Conservation (phyloP, 2,888 invertebrate genomes). For the Iphiclides podalirius region DNA sequence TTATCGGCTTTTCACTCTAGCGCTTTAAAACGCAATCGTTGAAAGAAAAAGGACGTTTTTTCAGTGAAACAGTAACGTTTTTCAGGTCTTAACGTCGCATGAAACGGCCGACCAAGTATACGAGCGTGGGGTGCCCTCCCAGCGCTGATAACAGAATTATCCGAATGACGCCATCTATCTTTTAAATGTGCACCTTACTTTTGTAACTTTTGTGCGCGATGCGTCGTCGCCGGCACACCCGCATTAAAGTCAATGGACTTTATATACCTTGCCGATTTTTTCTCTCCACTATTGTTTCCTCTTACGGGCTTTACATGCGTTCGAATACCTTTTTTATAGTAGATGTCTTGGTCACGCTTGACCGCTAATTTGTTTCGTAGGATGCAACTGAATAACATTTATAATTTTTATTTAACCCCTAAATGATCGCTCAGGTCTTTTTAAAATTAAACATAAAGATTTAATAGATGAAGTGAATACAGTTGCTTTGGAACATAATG, state of each 20-base stretch:
- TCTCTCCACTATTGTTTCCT: constrained; percentile 10
- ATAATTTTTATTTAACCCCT: no score
- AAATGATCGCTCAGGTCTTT: no score
- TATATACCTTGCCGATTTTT: constrained; percentile 11
- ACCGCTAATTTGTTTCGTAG: no score
- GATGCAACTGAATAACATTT: no score
- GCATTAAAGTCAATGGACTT: constrained; percentile 23
- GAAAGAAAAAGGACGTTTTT: constrained; percentile 72
- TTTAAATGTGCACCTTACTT: constrained; percentile 81
- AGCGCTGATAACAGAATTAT: constrained; percentile 83
- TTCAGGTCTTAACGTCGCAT: constrained; percentile 73
- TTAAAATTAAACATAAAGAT: no score
- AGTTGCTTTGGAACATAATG: no score
- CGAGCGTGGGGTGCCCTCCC: constrained; percentile 72
- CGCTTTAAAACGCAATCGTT: constrained; percentile 65
- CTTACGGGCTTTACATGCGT: neutral
- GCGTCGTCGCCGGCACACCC: constrained; percentile 29
- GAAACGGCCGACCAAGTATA: constrained; percentile 74
- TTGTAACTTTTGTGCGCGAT: constrained; percentile 53
- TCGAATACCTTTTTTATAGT: no score
- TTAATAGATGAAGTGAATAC: no score
- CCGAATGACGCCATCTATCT: constrained; percentile 83
- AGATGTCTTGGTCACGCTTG: no score
- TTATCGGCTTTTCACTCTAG: constrained; percentile 63
- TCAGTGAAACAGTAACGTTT: constrained; percentile 73